Base-by-base conservation (phyloP, 1,140 invertebrate species). In the Armadillidium nasatum region DNA sequence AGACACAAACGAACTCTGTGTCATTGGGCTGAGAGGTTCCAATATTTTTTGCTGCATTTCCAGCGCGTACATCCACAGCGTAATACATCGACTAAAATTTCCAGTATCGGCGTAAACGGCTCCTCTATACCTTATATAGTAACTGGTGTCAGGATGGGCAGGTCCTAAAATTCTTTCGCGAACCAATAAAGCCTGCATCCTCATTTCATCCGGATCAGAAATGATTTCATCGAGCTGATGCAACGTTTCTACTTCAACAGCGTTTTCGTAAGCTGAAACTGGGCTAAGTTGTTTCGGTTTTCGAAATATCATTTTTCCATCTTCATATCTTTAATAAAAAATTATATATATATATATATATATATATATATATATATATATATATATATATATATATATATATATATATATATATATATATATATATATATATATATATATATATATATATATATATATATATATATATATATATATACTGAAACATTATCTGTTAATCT, bases 31-130 rank as follows among this genome's bases (percentile, higher is more conserved):
- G 10, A 97, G 87, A n/a, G 94, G 92, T 81, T 95, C 94, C 72
- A 97, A 87, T 85, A 95, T 94, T 77, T 90, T 90, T 84, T 96
- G 94, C 85, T 97, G 95, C 91, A 97, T 96, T 83, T 97, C 94
- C 10, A 98, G 86, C n/a, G 95, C 95, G 85, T 97, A 96, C 85
- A 94, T 94, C 95, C 96, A 98, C 44, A 98, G 87, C 82, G 92
- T 90, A 76, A 97, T 93, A 85, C 95, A 97, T 72, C 94, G 89
- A 80, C 90, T 89, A 86, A 97, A 97, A 83, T 95, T 92, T 10
- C 95, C 95, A 76, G 93, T 91, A 85, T 96, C 95, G 19, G 96
- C 96, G 86, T 97, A 98, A 67, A 96, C 91, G 0, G 95, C 95
- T 44, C 96, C 96, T 83, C 95, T 86, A 84, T 93, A 95, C 67